Evolutionary conservation across 1,140 invertebrate species (phyloP), one percentile per base, ranked within the genome.

Genomic region (Cyclina sinensis): DNA sequence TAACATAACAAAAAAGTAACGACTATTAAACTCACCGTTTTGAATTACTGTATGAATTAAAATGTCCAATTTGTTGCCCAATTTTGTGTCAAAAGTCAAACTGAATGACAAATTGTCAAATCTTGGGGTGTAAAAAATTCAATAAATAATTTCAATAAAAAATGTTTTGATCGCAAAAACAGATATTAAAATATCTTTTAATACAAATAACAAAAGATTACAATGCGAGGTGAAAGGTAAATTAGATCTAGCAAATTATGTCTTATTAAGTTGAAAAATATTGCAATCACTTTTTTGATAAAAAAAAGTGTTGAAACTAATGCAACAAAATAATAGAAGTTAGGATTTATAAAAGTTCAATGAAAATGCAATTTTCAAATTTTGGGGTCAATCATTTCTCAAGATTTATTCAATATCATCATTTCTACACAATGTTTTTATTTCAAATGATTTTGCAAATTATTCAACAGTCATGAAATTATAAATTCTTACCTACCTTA

Each of bases 1-100:
- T 27, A 4, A 9, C 18, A n/a, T 4, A 57, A 18, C 24, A 5
- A n/a, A 57, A 57, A 57, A 57, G 24, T 57, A 24, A 57, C 18
- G 21, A 57, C 54, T 9, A n/a, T 18, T 57, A 9, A 57, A 57
- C 54, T 57, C 21, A n/a, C 16, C 5, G 3, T 57, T 57, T 57
- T 57, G 54, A 57, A 57, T 57, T 57, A 21, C 16, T 21, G 16
- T 39, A 30, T 70, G 24, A 70, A 70, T 70, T 70, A 70, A 18
- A n/a, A 37, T 70, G 24, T n/a, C 65, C 65, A 70, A 70, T 70
- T 70, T 39, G 12, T 35, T 37, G 9, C 35, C 21, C 65, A 70
- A 70, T 37, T 70, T 70, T 70, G 32, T 70, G 65, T 70, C 65
- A 70, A 70, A 70, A 37, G 65, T 70, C 65, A 70, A 70, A 27